Base-by-base conservation (phyloP, 1,140 invertebrate species). In the Drosophila insularis region DNA sequence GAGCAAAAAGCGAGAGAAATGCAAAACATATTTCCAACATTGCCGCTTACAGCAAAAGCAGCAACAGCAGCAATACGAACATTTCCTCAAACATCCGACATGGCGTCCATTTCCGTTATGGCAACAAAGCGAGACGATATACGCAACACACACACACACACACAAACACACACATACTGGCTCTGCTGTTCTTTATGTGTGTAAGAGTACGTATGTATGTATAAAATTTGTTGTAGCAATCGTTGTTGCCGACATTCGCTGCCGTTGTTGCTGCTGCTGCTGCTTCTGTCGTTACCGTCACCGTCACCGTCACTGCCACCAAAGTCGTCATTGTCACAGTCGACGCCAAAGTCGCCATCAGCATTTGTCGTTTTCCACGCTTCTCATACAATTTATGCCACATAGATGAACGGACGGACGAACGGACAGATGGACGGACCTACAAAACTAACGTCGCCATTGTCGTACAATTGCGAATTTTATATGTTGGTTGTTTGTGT, bases 71-170 rank as follows among this genome's bases (percentile, higher is more conserved):
- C 78, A 68, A 87, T 54, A 73, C 76, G 66, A 89, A 84, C 84
- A 87, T 84, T 89, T 87, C 76, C 84, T 84, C 73, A 78, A 78
- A 78, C 84, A 77, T 84, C 84, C 82, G 82, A 89, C 84, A 87
- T 84, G 70, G 65, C 84, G 73, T 87, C 86, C 84, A 87, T 89
- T 87, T 87, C 84, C 84, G 84, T 84, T 84, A 87, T 84, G 81
- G 84, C 85, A 89, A 74, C 77, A 80, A 79, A 72, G 46, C 71
- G 66, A 65, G 23, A 39, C 68, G 66, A 65, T 19, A 39, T 63
- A 68, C 63, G 66, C 71, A 55, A 31, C 17, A 46, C 11, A 21
- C 43, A 50, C 10, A 50, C n/a, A n/a, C 13, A 40, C 13, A 46
- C 53, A 73, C 4, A 43, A 0, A 17, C 43, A 50, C 17, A 58